Evolutionary conservation across 2,113 vertebrate genomes (phyloP), one percentile per base, ranked within the genome.

Genomic region (Apaloderma vittatum): DNA sequence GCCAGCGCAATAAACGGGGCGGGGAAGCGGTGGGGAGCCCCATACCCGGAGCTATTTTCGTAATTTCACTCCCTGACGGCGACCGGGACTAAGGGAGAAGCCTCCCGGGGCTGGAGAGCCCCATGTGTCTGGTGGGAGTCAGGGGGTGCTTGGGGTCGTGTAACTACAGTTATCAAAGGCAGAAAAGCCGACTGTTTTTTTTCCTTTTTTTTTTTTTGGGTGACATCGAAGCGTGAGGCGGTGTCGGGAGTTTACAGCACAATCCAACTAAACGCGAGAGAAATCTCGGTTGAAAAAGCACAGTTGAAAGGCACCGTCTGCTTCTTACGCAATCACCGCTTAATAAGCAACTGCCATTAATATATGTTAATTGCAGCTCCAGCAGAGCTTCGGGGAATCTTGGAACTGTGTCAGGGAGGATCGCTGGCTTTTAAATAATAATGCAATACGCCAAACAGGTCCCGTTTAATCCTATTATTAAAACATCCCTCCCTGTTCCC

Each of bases 121-220:
- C n/a, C 17, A 0, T 24, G n/a, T n/a, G 29, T 14, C 36, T 17
- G 51, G 6, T 15, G 55, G 63, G 67, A 24, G 14, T 22, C 15
- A 21, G 40, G 27, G 20, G 49, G 49, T 79, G 7, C 62, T 76
- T 27, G 22, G 36, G 24, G 52, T 48, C 15, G 34, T 65, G 29
- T 81, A 91, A 96, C 96, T 87, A 62, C 62, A 65, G 45, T 65
- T 88, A 75, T 85, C 77, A 89, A 68, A 74, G 62, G 22, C 76
- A 65, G 52, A 78, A 65, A 57, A 55, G 30, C 13, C 46, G 45
- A 8, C 8, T 0, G 8, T 2, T 22, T 43, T 29, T 15, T 74
- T 0, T 11, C 2, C 26, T 46, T 30, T 14, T 74, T 63, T 24
- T 57, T 51, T 29, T 17, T 80, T 63, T 48, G 40, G 5, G 37